phyloP scores from a whole-genome alignment of 1,140 invertebrate species.

The Lysiphlebus fabarum region DNA sequence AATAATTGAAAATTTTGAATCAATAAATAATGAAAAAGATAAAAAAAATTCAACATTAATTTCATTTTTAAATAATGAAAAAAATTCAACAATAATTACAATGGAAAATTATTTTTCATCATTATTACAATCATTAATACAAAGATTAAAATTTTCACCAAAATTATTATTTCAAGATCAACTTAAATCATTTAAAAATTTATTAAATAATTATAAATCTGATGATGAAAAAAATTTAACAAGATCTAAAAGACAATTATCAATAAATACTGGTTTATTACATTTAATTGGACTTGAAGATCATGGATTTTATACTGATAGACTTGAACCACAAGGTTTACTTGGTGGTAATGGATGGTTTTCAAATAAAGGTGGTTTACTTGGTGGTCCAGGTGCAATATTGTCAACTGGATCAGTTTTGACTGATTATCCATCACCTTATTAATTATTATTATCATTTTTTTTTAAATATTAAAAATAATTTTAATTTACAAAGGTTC shows the following conservation, averaged over 20 bases:
- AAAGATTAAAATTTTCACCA: conserved; percentile 37
- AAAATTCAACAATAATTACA: not conserved
- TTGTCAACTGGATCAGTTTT: conserved; percentile 43
- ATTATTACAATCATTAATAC: conserved; percentile 24
- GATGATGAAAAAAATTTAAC: conserved; percentile 12
- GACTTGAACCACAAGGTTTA: conserved; percentile 40
- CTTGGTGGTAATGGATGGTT: conserved; percentile 47
- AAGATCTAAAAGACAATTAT: conserved; percentile 33
- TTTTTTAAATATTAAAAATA: not conserved
- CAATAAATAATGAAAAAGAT: too few relatives aligned
- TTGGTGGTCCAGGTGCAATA: conserved; percentile 44
- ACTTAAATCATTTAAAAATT: conserved; percentile 28
- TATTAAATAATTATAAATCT: conserved; percentile 26
- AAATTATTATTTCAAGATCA: conserved; percentile 36
- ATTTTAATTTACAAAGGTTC: too few relatives aligned
- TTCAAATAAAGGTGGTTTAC: conserved; percentile 45
- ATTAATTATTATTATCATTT: conserved; percentile 28
- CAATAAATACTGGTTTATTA: conserved; percentile 25
- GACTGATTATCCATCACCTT: conserved; percentile 46
- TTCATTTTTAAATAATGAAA: too few relatives aligned
- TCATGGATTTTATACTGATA: conserved; percentile 36
- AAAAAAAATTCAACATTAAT: too few relatives aligned
- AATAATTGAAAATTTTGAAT: too few relatives aligned
- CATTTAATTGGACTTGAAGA: conserved; percentile 35
- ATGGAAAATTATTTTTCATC: conserved; percentile 27